These are phyloP conservation scores for Lacerta viridis DNA, from an alignment of 2,797 vertebrate species.

Conservation along the genomic window DNA sequence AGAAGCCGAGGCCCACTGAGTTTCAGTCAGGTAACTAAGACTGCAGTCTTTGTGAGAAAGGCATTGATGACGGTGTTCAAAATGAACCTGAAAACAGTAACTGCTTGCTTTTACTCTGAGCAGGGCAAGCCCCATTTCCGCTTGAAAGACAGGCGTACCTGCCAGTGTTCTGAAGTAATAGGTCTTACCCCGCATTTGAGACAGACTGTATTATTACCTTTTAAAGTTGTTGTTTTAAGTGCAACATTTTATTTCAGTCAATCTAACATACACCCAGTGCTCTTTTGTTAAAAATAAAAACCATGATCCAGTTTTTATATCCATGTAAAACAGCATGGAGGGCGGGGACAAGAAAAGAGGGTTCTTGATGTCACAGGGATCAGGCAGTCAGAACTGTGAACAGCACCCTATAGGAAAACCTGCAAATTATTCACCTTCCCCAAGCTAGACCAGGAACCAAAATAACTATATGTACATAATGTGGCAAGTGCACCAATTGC, in stretches of 20 bases:
- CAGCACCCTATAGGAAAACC: background rate
- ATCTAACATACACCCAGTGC: background rate
- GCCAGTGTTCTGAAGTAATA: background rate
- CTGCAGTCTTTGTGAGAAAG: background rate
- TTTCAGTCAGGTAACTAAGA: background rate
- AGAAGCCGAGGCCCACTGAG: background rate
- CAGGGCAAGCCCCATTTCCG: background rate
- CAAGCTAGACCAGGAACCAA: too few relatives aligned
- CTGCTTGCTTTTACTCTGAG: background rate
- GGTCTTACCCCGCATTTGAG: background rate
- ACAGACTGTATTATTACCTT: too few relatives aligned
- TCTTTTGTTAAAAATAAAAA: background rate
- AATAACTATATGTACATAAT: background rate
- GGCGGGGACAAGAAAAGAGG: background rate
- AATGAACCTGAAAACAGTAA: background rate
- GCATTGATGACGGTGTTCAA: background rate
- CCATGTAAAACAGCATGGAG: background rate
- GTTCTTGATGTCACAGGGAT: background rate
- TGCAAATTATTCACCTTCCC: background rate
- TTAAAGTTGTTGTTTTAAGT: background rate
- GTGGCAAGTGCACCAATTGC: background rate
- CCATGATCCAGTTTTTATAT: background rate
- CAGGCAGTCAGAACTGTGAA: background rate
- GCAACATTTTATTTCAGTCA: background rate
- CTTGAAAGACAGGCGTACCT: background rate